Evolutionary conservation across 2,113 vertebrate species (phyloP).

Genomic region (Tenebrosternarchus preto): DNA sequence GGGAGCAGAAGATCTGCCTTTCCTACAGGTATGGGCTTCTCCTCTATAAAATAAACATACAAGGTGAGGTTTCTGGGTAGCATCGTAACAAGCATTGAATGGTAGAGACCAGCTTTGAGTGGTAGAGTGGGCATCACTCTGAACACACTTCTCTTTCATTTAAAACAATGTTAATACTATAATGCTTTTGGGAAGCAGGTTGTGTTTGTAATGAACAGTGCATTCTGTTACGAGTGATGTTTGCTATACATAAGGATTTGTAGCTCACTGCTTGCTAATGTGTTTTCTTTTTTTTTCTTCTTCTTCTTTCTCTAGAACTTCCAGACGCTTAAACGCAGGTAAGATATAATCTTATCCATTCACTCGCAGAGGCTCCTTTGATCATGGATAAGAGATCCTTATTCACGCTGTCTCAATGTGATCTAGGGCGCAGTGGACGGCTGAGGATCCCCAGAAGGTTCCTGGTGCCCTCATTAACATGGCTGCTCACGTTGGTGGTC

Average conservation of each 20-base stretch:
- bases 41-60: not conserved
- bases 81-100: no score
- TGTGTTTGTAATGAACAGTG: not conserved
- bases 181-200: no score
- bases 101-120: no score
- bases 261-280: not conserved
- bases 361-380: not conserved
- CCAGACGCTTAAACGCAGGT: constrained; percentile 68
- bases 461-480: constrained; percentile 63
- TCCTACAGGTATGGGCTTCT: constrained; percentile 61
- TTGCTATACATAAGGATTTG: not conserved
- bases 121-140: no score
- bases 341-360: constrained; percentile 49
- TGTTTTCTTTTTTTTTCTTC: not conserved
- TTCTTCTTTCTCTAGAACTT: constrained; percentile 67
- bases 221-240: not conserved
- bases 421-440: constrained; percentile 67
- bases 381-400: not conserved
- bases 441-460: constrained; percentile 52
- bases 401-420: not conserved
- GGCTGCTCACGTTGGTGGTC: constrained; percentile 67
- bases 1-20: constrained; percentile 65
- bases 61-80: no score
- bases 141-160: no score
- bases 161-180: no score